Percentiles rank a stretch among this genome's conserved stretches.
Evolutionary conservation across 2,888 invertebrate genomes (phyloP).

Genomic region (Phlogophora meticulosa): DNA sequence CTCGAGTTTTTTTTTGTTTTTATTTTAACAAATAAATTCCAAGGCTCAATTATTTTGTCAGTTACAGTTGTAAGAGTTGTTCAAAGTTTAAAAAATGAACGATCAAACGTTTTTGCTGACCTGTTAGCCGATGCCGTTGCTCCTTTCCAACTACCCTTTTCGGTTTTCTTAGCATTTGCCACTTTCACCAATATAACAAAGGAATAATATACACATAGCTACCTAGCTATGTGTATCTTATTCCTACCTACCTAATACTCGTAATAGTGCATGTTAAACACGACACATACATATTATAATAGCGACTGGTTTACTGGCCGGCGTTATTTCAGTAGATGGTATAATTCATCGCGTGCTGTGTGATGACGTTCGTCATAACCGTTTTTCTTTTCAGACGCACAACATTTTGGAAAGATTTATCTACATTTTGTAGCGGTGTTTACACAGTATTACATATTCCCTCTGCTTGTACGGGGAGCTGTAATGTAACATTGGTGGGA

Average conservation of each 20-base stretch:
- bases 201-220: neutral
- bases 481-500: conserved; percentile 73
- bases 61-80: conserved; percentile 8
- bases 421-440: conserved; percentile 74
- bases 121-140: no score
- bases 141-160: neutral
- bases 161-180: neutral
- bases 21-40: neutral
- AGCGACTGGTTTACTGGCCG: conserved; percentile 1
- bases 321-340: conserved; percentile 50
- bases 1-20: neutral
- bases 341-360: conserved; percentile 55
- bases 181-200: neutral
- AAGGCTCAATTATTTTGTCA: conserved; percentile 17
- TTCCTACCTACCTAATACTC: no score
- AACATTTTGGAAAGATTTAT: conserved; percentile 73
- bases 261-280: conserved; percentile 14
- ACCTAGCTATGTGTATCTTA: neutral
- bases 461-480: conserved; percentile 68
- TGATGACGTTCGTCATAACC: conserved; percentile 60
- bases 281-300: conserved; percentile 3
- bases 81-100: conserved; percentile 21
- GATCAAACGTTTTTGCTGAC: conserved; percentile 8
- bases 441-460: conserved; percentile 77
- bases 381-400: conserved; percentile 65